Conservation (phyloP, 92 coral and sea anemone genomes). For the Bergia puertoricense region DNA sequence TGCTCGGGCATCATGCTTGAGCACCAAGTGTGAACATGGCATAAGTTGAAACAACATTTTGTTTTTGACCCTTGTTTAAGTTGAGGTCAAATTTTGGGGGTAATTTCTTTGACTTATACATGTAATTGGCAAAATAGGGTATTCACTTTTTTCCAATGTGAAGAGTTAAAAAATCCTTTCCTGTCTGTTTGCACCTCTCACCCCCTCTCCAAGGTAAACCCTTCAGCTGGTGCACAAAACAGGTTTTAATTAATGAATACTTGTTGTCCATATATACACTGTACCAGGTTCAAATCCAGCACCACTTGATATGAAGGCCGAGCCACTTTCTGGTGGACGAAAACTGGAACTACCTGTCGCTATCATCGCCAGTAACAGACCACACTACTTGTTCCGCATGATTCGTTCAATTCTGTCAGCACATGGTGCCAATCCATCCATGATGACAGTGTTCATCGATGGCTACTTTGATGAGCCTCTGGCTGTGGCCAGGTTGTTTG, state of each 20-base stretch:
- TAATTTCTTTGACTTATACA: too few species aligned
- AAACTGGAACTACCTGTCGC: conserved; percentile 87
- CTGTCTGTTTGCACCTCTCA: too few species aligned
- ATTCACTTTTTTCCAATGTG: not conserved
- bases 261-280: not conserved
- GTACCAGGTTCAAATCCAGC: conserved; percentile 91
- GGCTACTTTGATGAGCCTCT: conserved; percentile 96
- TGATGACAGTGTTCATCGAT: conserved; percentile 93
- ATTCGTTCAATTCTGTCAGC: conserved; percentile 91
- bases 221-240: too few species aligned
- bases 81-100: too few species aligned
- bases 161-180: not conserved
- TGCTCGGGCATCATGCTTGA: too few species aligned
- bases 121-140: too few species aligned
- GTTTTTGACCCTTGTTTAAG: too few species aligned
- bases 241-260: not conserved
- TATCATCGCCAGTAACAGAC: conserved; percentile 94
- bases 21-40: too few species aligned
- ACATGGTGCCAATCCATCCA: conserved; percentile 77
- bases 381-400: conserved; percentile 92
- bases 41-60: too few species aligned
- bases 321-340: conserved; percentile 69
- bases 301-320: conserved; percentile 74
- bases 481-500: conserved; percentile 90
- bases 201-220: too few species aligned